A percentile compares a stretch with the other conserved stretches of the same genome.
phyloP scores from a whole-genome alignment of 2,113 vertebrate genomes.

The Nettapus auritus region DNA sequence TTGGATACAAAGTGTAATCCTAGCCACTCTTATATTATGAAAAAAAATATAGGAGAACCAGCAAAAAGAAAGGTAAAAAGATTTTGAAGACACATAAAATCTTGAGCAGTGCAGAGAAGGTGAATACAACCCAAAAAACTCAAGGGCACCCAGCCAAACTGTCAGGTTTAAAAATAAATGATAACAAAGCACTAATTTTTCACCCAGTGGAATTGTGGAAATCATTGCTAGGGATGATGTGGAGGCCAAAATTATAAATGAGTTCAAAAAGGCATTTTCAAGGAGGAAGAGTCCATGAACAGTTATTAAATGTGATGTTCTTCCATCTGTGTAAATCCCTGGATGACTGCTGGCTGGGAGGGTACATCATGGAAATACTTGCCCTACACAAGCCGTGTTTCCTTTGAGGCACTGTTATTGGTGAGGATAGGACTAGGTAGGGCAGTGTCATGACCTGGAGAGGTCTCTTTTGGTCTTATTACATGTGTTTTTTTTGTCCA shows the following conservation, averaged over 20 bases:
- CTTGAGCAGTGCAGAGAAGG: background rate
- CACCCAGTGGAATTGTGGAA: conserved; percentile 30
- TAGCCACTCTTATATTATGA: background rate
- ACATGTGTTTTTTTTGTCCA: background rate
- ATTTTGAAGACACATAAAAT: background rate
- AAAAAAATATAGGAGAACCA: background rate
- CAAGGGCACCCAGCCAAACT: background rate
- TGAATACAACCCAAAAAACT: conserved; percentile 36
- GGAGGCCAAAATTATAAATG: conserved; percentile 15
- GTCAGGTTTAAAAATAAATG: conserved; percentile 32
- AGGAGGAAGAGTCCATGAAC: conserved; percentile 6
- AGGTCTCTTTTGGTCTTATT: background rate
- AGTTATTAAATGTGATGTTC: background rate
- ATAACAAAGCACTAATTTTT: conserved; percentile 21
- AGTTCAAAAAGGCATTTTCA: conserved; percentile 45
- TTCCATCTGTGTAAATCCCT: background rate
- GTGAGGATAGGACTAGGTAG: background rate
- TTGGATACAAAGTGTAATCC: background rate
- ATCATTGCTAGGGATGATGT: background rate
- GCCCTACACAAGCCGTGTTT: background rate
- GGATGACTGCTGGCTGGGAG: background rate
- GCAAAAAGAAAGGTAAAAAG: background rate
- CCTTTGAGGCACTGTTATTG: background rate
- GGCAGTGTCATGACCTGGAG: background rate
- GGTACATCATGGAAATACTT: background rate